These are phyloP conservation scores for Aphyosemion australe DNA, from an alignment of 2,113 vertebrate genomes.

Conservation along the genomic window DNA sequence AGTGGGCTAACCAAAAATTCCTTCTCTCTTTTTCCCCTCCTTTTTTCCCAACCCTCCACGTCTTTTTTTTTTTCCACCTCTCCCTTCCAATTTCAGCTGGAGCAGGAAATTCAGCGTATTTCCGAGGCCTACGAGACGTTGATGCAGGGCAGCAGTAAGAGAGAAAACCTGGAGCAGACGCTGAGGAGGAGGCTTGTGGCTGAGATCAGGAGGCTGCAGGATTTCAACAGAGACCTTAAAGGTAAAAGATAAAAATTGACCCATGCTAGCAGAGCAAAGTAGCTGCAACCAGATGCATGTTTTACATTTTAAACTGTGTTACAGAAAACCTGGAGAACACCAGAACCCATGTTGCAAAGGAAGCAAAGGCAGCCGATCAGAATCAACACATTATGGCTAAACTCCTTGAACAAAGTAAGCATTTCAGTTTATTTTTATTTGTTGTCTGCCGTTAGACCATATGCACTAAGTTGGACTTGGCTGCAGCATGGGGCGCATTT, in stretches of 20 bases:
- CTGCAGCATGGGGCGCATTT: slow-evolving; percentile 35
- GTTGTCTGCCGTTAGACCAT: slow-evolving; percentile 3
- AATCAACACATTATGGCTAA: slow-evolving; percentile 93
- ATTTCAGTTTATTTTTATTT: too few species aligned
- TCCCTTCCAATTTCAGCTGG: slow-evolving; percentile 86
- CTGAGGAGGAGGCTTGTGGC: slow-evolving; percentile 91
- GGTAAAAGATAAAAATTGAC: slow-evolving; percentile 68
- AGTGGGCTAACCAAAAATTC: slow-evolving; percentile 62
- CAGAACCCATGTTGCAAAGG: slow-evolving; percentile 87
- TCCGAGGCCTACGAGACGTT: slow-evolving; percentile 95
- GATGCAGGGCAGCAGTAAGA: slow-evolving; percentile 90
- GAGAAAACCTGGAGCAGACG: slow-evolving; percentile 93
- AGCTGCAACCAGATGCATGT: too few species aligned
- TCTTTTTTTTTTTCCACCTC: slow-evolving; percentile 2
- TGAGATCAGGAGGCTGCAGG: slow-evolving; percentile 92
- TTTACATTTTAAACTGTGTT: not conserved
- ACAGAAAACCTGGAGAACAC: slow-evolving; percentile 94
- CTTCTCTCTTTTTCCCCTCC: slow-evolving; percentile 14
- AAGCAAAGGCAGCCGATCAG: slow-evolving; percentile 87
- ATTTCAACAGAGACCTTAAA: slow-evolving; percentile 97
- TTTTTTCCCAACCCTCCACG: slow-evolving; percentile 4
- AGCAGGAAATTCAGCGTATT: slow-evolving; percentile 94
- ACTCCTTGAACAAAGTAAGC: slow-evolving; percentile 94
- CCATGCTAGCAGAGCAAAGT: too few species aligned
- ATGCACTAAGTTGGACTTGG: not conserved